These are phyloP conservation scores for Fulmarus glacialis DNA, from an alignment of 2,113 vertebrate genomes.

Conservation along the genomic window DNA sequence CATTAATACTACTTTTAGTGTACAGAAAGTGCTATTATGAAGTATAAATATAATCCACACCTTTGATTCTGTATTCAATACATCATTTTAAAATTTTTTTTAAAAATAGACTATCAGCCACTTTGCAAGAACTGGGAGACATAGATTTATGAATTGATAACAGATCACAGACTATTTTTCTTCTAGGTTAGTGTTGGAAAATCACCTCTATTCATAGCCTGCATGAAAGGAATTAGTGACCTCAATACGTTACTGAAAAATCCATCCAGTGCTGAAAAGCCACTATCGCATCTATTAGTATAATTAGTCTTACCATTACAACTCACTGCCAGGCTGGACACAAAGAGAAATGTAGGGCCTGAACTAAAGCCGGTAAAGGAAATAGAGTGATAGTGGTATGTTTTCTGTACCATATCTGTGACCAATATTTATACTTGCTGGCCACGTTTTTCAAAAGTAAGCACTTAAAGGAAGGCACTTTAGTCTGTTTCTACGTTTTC, in stretches of 20 bases:
- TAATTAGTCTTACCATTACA: neutral
- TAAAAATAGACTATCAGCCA: neutral
- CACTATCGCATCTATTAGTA: neutral
- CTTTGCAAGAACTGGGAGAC: neutral
- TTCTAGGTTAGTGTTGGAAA: neutral
- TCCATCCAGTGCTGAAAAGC: neutral
- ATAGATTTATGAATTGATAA: conserved; percentile 27
- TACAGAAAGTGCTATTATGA: neutral
- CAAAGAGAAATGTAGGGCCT: neutral
- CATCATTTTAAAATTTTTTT: neutral
- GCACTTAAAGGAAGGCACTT: neutral
- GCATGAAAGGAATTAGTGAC: conserved; percentile 34
- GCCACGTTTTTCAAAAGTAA: neutral
- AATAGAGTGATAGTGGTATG: accelerated
- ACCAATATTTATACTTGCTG: neutral
- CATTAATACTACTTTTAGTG: neutral
- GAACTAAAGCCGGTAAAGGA: neutral
- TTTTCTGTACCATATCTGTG: neutral
- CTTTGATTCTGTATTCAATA: neutral
- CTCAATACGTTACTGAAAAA: conserved; percentile 27
- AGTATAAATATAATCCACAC: neutral
- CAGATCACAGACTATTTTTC: conserved; percentile 11
- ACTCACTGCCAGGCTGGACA: neutral
- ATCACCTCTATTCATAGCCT: conserved; percentile 26
- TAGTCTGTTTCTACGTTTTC: neutral